Base-by-base conservation (phyloP, 2,113 vertebrate species). In the Lepisosteus oculatus region DNA sequence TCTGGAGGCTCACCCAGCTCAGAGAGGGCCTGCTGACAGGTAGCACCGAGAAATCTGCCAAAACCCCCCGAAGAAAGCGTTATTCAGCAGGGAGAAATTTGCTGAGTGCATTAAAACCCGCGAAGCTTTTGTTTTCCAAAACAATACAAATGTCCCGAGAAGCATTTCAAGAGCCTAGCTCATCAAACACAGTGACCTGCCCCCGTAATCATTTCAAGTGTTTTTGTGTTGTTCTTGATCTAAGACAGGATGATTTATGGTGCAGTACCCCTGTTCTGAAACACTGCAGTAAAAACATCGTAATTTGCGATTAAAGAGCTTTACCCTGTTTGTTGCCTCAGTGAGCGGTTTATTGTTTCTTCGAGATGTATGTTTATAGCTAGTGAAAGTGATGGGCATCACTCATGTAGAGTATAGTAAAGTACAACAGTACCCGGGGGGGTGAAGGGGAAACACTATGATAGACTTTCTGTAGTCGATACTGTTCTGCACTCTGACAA, bases 351-450 rank as follows among this genome's bases (percentile, higher is more conserved):
- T 55, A 17, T 57, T 14, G 47, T 51, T 51, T 65, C 41, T 65
- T 65, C 65, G n/a, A 42, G 29, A 72, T 15, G 15, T 42, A 66
- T 55, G 3, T 55, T 68, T 68, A 54, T 55, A 15, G 11, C 47
- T 56, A 12, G 55, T 47, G 12, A 51, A 51, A 51, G 45, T 55
- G 54, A 72, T 43, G 54, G 54, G 62, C 51, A 72, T 65, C 70
- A 14, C 56, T 72, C 70, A 65, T 72, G 29, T 41, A 44, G 15
- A 72, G 43, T 72, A 65, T 55, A 29, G 29, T 29, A 29, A 29
- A 29, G 29, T 29, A 65, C 43, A 43, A 29, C 17, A 54, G 41
- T 11, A 57, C 63, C 70, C 51, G 17, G 54, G 55, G 63, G 54
- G 14, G 43, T 6, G 61, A 65, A 65, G 65, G 54, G 44, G n/a